Evolutionary conservation across 2,113 vertebrate genomes (phyloP).

Genomic region (Microtus ochrogaster): DNA sequence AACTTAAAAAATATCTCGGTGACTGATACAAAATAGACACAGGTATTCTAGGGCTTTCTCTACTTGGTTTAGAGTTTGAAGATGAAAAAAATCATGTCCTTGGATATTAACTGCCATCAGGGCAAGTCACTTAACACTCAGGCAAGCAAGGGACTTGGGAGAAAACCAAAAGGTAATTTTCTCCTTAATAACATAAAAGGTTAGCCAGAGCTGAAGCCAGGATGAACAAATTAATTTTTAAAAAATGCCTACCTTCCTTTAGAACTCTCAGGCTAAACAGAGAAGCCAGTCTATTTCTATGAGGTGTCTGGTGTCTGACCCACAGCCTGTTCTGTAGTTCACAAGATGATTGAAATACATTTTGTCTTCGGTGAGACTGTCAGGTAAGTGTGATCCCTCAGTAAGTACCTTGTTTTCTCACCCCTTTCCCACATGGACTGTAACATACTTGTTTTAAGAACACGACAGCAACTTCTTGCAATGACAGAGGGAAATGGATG

Average conservation of each 20-base stretch:
- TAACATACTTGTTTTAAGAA: conserved; percentile 60
- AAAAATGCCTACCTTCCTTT: conserved; percentile 27
- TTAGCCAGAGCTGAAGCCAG: conserved; percentile 54
- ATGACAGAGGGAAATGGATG: conserved; percentile 54
- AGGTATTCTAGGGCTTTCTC: conserved; percentile 52
- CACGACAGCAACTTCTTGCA: conserved; percentile 55
- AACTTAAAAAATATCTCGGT: conserved; percentile 75
- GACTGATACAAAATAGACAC: conserved; percentile 73
- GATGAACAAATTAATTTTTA: background rate
- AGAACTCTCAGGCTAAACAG: conserved; percentile 16
- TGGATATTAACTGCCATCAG: background rate
- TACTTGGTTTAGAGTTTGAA: conserved; percentile 61
- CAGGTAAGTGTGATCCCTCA: conserved; percentile 32
- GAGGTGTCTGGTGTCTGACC: conserved; percentile 19
- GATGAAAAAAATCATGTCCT: conserved; percentile 34
- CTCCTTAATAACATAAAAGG: conserved; percentile 18
- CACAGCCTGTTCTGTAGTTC: conserved; percentile 32
- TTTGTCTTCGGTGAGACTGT: conserved; percentile 21
- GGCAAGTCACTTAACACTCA: conserved; percentile 21
- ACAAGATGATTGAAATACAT: conserved; percentile 26
- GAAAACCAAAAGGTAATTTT: conserved; percentile 20
- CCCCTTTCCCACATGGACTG: conserved; percentile 18
- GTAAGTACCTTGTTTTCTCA: conserved; percentile 21
- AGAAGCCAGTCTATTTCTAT: conserved; percentile 15
- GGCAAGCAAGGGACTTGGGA: conserved; percentile 34